Conservation (phyloP, 2,888 invertebrate species). For the Bedellia somnulentella region DNA sequence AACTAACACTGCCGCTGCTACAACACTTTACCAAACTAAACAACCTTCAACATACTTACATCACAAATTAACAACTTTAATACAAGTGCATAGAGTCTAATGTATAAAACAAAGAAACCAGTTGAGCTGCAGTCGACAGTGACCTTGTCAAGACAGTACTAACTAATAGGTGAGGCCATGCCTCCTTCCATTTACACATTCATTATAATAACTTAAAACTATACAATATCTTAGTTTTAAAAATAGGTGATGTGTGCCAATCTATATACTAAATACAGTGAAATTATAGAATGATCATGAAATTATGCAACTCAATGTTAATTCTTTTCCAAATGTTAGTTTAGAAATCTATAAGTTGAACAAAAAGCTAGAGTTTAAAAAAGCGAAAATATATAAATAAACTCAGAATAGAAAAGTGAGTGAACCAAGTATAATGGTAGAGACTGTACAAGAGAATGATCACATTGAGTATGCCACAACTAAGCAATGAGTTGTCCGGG, state of each 20-base stretch:
- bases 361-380: too few relatives aligned
- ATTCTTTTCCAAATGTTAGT: too few relatives aligned
- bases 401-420: too few relatives aligned
- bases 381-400: too few relatives aligned
- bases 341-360: too few relatives aligned
- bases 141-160: conserved; percentile 32
- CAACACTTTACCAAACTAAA: too few relatives aligned
- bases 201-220: background rate
- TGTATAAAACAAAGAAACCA: background rate
- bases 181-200: background rate
- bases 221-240: background rate
- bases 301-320: conserved; percentile 19
- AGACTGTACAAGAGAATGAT: too few relatives aligned
- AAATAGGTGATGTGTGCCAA: conserved; percentile 2
- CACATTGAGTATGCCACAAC: too few relatives aligned
- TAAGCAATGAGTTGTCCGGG: too few relatives aligned
- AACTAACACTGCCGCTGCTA: background rate
- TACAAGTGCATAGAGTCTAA: conserved; percentile 1
- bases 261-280: conserved; percentile 4
- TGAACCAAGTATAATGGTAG: too few relatives aligned
- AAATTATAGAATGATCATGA: conserved; percentile 9
- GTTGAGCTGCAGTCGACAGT: conserved; percentile 19
- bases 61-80: conserved; percentile 2
- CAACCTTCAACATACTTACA: conserved; percentile 2
- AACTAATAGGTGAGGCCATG: conserved; percentile 1